These are phyloP conservation scores for Microcebus ravelobensis DNA, from an alignment of 2,113 vertebrate species.

Conservation along the genomic window DNA sequence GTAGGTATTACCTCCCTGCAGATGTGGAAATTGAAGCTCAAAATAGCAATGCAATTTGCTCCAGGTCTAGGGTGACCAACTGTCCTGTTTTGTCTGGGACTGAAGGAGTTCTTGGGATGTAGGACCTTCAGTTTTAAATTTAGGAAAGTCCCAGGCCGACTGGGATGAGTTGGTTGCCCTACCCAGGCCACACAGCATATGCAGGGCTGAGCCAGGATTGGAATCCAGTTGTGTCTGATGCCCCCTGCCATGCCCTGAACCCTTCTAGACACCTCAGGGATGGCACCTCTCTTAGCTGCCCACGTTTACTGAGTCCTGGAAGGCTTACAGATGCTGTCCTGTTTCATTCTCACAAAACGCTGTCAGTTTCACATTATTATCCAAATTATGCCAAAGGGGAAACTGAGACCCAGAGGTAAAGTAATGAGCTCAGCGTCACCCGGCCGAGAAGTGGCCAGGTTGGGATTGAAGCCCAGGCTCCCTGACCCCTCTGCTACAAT, in stretches of 20 bases:
- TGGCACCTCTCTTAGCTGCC: neutral
- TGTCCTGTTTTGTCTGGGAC: neutral
- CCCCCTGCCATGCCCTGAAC: neutral
- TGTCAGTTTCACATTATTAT: neutral
- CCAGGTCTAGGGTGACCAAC: neutral
- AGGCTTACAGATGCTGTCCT: neutral
- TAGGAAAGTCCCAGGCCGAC: neutral
- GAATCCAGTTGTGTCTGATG: neutral
- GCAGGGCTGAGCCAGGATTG: neutral
- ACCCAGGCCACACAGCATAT: neutral
- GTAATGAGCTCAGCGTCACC: neutral
- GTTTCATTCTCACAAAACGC: neutral
- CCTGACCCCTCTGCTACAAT: neutral
- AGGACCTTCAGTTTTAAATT: neutral
- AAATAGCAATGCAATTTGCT: neutral
- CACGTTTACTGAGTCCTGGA: neutral
- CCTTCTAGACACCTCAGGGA: neutral
- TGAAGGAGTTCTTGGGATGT: neutral
- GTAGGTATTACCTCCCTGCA: neutral
- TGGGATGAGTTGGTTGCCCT: neutral
- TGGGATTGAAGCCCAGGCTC: neutral
- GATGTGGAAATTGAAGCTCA: neutral
- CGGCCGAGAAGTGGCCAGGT: neutral
- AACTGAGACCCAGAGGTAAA: neutral
- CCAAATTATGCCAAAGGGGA: neutral